These are phyloP conservation scores for Dreissena polymorpha DNA, from an alignment of 1,140 invertebrate genomes.

Conservation along the genomic window DNA sequence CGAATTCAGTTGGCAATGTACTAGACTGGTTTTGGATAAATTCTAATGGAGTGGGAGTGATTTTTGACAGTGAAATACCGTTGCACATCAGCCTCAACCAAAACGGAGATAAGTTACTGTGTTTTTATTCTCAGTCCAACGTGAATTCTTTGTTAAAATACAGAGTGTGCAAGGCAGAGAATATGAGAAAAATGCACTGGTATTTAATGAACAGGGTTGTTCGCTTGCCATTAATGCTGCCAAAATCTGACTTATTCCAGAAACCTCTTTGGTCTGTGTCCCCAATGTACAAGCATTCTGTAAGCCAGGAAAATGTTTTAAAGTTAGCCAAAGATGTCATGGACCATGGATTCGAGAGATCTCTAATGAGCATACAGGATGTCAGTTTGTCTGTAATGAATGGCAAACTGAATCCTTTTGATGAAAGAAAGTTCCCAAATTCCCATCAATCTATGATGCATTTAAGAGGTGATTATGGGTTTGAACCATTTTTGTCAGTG, in stretches of 20 bases:
- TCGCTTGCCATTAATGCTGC: constrained; percentile 78
- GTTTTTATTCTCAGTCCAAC: constrained; percentile 59
- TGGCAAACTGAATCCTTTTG: constrained; percentile 88
- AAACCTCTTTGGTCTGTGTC: constrained; percentile 95
- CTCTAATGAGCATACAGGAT: constrained; percentile 90
- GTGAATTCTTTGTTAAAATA: constrained; percentile 63
- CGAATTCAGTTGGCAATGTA: constrained; percentile 65
- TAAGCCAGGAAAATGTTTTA: constrained; percentile 85
- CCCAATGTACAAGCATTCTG: constrained; percentile 86
- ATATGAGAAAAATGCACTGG: constrained; percentile 64
- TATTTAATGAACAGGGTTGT: constrained; percentile 64
- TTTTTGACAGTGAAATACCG: constrained; percentile 66
- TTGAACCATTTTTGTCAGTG: constrained; percentile 90
- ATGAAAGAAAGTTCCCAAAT: constrained; percentile 86
- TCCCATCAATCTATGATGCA: constrained; percentile 82
- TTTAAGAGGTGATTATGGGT: constrained; percentile 83
- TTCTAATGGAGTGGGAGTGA: constrained; percentile 69
- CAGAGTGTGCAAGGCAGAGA: constrained; percentile 64
- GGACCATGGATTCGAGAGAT: constrained; percentile 85
- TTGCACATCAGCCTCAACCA: constrained; percentile 72
- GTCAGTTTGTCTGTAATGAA: constrained; percentile 93
- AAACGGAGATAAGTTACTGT: constrained; percentile 60
- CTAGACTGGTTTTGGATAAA: constrained; percentile 65
- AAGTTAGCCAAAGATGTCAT: constrained; percentile 87
- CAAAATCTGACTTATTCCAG: constrained; percentile 86